Evolutionary conservation across 1,140 invertebrate genomes (phyloP), one percentile per base, ranked within the genome.

Genomic region (Fopius arisanus): DNA sequence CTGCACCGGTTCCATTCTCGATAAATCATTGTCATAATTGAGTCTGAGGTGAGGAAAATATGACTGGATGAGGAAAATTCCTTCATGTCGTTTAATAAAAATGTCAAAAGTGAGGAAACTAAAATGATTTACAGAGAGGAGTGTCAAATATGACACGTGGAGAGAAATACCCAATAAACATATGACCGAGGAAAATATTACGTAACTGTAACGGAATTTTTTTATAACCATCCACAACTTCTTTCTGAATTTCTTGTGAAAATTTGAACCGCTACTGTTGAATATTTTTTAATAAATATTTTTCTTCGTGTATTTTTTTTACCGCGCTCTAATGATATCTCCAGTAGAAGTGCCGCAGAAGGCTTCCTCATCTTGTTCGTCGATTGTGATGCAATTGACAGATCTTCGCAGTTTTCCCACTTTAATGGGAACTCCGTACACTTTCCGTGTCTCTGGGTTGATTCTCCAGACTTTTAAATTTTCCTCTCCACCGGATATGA

Each of bases 311-410:
- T 29, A 86, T 68, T 68, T 59, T 70, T 59, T 7, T 1, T 31
- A 87, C 85, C 80, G 90, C 28, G 88, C 82, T 81, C 89, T 89
- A 28, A 92, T 81, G 9, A 94, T 89, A 79, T 94, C 92, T 2
- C 92, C 94, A 16, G 93, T 95, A 80, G 92, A 92, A 19, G 96
- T 97, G 12, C 96, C 96, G 80, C 96, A 95, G 81, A 93, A 96
- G 26, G 93, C 91, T 72, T 90, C 91, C 37, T 91, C 89, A 81
- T 96, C 95, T 66, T 91, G 90, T 1, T 87, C 82, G 77, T 92
- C 91, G 28, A 94, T 85, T 29, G 89, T 89, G 28, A 93, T 88
- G 63, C 91, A 93, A 12, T 91, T 90, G 14, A 94, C 91, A 12
- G 86, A 88, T 4, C 94, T 88, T 48, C 92, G 90, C 37, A 94